A percentile compares a stretch with the other conserved stretches of the same genome.
phyloP scores from a whole-genome alignment of 2,888 invertebrate species.

The Ennomos erosarius region DNA sequence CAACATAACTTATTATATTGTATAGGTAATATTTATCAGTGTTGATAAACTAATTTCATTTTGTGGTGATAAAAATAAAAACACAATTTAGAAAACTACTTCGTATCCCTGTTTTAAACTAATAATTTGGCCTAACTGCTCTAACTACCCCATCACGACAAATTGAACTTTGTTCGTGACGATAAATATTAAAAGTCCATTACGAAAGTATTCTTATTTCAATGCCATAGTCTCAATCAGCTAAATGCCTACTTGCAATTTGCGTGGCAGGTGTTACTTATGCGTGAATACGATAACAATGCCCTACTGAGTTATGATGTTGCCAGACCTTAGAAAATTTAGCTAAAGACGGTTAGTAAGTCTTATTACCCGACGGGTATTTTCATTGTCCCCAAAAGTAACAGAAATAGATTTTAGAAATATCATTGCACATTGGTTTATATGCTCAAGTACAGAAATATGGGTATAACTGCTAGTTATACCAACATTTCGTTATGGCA shows the following conservation, averaged over 20 bases:
- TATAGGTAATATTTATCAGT: too few relatives aligned
- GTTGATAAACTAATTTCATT: too few relatives aligned
- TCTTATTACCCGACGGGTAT: too few relatives aligned
- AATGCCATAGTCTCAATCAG: slow-evolving; percentile 65
- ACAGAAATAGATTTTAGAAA: too few relatives aligned
- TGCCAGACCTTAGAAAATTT: not conserved
- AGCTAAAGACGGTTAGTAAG: too few relatives aligned
- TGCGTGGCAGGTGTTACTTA: slow-evolving; percentile 58
- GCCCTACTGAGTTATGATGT: slow-evolving; percentile 22
- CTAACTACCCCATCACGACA: slow-evolving; percentile 16
- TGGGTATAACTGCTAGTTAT: too few relatives aligned
- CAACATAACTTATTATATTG: too few relatives aligned
- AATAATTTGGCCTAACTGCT: slow-evolving; percentile 5
- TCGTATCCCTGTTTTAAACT: not conserved
- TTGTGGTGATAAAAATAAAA: too few relatives aligned
- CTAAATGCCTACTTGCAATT: slow-evolving; percentile 56
- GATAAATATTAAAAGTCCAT: slow-evolving; percentile 55
- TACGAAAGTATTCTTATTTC: slow-evolving; percentile 62
- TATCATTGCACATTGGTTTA: too few relatives aligned
- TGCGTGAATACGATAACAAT: slow-evolving; percentile 35
- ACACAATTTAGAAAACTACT: not conserved
- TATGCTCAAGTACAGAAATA: too few relatives aligned
- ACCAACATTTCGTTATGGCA: too few relatives aligned
- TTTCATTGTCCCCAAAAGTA: too few relatives aligned
- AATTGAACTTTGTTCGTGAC: slow-evolving; percentile 55